Conservation (phyloP, 2,113 vertebrate genomes). For the Myotis lucifugus region DNA sequence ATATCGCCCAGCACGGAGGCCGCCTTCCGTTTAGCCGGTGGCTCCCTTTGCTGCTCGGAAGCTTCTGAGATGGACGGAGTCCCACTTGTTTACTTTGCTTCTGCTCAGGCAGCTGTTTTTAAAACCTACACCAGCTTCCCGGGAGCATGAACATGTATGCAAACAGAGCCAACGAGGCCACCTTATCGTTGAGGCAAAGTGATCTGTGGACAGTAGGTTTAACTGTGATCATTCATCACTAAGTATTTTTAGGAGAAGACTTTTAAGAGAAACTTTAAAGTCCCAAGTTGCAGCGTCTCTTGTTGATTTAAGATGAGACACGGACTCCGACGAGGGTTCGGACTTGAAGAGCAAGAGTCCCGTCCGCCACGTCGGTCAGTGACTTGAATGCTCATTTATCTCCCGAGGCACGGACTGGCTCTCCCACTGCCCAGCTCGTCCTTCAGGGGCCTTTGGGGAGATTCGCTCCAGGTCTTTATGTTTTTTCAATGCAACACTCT, state of each 20-base stretch:
- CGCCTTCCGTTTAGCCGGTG: background rate
- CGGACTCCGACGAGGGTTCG: background rate
- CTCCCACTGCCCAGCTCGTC: background rate
- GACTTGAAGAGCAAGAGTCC: background rate
- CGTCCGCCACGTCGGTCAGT: background rate
- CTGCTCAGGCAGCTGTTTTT: background rate
- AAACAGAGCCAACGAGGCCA: background rate
- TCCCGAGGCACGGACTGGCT: background rate
- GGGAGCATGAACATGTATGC: background rate
- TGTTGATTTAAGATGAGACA: background rate
- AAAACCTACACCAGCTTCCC: background rate
- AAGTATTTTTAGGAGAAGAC: background rate
- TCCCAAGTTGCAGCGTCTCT: background rate
- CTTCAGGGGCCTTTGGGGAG: slow-evolving; percentile 25
- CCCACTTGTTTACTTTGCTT: background rate
- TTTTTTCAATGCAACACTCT: background rate
- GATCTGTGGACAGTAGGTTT: background rate
- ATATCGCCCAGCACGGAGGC: too few relatives aligned
- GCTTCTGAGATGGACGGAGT: background rate
- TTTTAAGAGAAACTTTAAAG: background rate
- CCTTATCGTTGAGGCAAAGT: slow-evolving; percentile 38
- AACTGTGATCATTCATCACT: background rate
- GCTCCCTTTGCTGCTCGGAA: background rate
- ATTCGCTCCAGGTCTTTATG: slow-evolving; percentile 17
- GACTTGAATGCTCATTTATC: slow-evolving; percentile 17